Conservation (phyloP, 2,888 invertebrate species). For the Coecobrya sp. region DNA sequence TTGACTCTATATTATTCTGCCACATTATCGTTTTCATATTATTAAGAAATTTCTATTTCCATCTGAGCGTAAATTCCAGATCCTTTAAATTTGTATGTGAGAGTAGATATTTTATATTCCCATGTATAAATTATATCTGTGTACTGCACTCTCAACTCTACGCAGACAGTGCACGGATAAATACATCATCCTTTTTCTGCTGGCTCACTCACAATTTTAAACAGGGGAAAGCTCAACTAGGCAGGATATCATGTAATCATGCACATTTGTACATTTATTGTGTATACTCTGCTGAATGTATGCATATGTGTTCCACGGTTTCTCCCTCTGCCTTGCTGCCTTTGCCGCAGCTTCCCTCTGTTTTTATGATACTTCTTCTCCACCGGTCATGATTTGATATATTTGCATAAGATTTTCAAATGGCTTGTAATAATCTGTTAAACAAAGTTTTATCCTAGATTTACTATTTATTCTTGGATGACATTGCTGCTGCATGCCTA, state of each 20-base stretch:
- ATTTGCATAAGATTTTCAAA: constrained; percentile 81
- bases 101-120: background rate
- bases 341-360: background rate
- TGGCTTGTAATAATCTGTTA: constrained; percentile 80
- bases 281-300: background rate
- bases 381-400: constrained; percentile 71
- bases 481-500: constrained; percentile 4
- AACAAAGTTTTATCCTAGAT: constrained; percentile 73
- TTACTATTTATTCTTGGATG: constrained; percentile 47
- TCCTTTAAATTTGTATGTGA: constrained; percentile 17
- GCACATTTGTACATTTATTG: background rate
- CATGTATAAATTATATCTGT: too few relatives aligned
- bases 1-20: constrained; percentile 38
- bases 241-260: background rate
- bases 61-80: constrained; percentile 34
- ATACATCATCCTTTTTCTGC: background rate
- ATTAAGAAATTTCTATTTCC: constrained; percentile 53
- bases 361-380: constrained; percentile 42
- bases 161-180: too few relatives aligned
- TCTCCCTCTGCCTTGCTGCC: background rate
- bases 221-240: background rate
- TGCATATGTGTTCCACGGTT: constrained; percentile 17
- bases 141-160: too few relatives aligned
- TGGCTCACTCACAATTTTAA: constrained; percentile 29
- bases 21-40: constrained; percentile 71